These are phyloP conservation scores for Osmerus mordax DNA, from an alignment of 2,113 vertebrate genomes.

Conservation along the genomic window DNA sequence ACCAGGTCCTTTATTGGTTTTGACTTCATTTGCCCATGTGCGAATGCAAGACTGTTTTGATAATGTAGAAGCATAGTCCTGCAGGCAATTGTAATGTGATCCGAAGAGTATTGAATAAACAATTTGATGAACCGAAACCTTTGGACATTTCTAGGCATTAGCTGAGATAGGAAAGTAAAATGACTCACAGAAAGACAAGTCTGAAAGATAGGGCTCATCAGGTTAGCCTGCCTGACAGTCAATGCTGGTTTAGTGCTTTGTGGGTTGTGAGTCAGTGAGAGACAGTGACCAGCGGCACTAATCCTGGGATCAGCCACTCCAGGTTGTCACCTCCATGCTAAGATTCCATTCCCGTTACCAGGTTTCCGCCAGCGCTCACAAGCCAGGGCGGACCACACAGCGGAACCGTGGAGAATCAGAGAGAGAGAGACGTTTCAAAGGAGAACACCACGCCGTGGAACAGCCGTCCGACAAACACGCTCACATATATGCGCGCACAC, in stretches of 20 bases:
- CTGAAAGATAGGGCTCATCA: not conserved
- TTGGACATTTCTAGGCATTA: not conserved
- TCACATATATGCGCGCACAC: not conserved
- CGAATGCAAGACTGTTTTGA: not conserved
- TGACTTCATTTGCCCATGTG: not conserved
- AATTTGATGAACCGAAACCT: not conserved
- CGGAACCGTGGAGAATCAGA: conserved; percentile 7
- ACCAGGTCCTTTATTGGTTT: not conserved
- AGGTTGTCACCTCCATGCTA: conserved; percentile 58
- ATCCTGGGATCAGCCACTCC: conserved; percentile 40
- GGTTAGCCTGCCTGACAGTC: not conserved
- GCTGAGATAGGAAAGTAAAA: too few relatives aligned
- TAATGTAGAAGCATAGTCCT: too few relatives aligned
- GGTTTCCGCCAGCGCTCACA: conserved; percentile 33
- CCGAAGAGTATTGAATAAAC: too few relatives aligned
- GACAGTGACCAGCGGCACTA: conserved; percentile 52
- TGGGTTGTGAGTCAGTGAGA: conserved; percentile 37
- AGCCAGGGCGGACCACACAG: not conserved
- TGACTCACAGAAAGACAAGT: too few relatives aligned
- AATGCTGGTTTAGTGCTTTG: not conserved
- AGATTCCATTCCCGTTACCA: conserved; percentile 26
- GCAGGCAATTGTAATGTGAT: too few relatives aligned
- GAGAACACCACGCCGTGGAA: conserved; percentile 21
- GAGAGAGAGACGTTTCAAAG: not conserved
- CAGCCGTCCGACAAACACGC: conserved; percentile 22